phyloP scores from a whole-genome alignment of 2,113 vertebrate genomes.

The Nothobranchius furzeri region DNA sequence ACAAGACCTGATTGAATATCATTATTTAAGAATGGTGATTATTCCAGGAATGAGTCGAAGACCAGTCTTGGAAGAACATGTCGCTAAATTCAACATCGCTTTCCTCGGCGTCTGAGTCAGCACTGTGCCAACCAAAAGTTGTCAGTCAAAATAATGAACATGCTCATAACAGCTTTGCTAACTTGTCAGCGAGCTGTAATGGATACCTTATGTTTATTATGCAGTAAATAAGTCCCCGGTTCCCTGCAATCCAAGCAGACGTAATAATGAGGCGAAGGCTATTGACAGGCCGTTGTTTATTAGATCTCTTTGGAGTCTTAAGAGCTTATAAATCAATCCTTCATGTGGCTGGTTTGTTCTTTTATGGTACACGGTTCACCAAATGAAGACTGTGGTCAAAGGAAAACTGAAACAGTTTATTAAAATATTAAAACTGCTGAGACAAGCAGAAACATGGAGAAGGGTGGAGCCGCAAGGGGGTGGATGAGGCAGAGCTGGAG shows the following conservation, averaged over 20 bases:
- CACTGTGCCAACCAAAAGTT: slow-evolving; percentile 17
- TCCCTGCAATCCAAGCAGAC: slow-evolving; percentile 10
- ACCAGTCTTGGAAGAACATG: background rate
- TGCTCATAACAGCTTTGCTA: slow-evolving; percentile 34
- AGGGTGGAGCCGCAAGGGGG: slow-evolving; percentile 38
- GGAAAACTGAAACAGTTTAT: slow-evolving; percentile 39
- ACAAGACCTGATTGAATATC: background rate
- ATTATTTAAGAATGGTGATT: background rate
- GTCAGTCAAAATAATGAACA: slow-evolving; percentile 51
- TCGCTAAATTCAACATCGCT: slow-evolving; percentile 21
- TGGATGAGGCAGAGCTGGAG: background rate
- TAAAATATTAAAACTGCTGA: slow-evolving; percentile 57
- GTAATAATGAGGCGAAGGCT: background rate
- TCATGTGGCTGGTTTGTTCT: background rate
- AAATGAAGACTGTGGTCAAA: background rate
- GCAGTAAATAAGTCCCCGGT: background rate
- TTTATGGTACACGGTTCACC: background rate
- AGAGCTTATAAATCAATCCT: slow-evolving; percentile 14
- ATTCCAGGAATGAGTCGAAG: background rate
- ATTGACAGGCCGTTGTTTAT: background rate
- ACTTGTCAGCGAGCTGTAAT: slow-evolving; percentile 29
- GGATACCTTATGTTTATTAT: slow-evolving; percentile 16
- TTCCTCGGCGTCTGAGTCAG: slow-evolving; percentile 17
- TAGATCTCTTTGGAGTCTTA: slow-evolving; percentile 2
- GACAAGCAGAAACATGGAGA: slow-evolving; percentile 27